These are phyloP conservation scores for Druon quercuslanigerum DNA, from an alignment of 1,140 invertebrate species.

Conservation along the genomic window DNA sequence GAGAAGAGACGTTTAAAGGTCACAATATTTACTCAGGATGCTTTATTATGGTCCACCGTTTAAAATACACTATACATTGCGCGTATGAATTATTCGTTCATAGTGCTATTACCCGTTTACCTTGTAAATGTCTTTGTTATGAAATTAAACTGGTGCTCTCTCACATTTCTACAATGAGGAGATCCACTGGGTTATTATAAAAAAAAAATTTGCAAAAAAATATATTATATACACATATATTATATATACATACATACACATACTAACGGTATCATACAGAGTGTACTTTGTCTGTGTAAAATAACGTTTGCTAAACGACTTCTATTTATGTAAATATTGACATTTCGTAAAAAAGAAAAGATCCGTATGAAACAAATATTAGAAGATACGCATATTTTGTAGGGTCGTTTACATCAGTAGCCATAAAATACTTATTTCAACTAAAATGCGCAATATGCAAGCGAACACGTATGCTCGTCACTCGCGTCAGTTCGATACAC, in stretches of 20 bases:
- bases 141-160: slow-evolving; percentile 55
- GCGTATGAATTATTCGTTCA: slow-evolving; percentile 70
- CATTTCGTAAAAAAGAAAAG: slow-evolving; percentile 60
- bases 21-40: slow-evolving; percentile 76
- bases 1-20: slow-evolving; percentile 67
- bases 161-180: slow-evolving; percentile 57
- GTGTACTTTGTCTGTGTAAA: slow-evolving; percentile 64
- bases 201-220: slow-evolving; percentile 35
- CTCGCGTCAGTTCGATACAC: slow-evolving; percentile 61
- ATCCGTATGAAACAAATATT: slow-evolving; percentile 67
- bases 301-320: slow-evolving; percentile 72
- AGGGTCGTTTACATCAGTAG: slow-evolving; percentile 76
- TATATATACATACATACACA: slow-evolving; percentile 54
- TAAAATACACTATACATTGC: slow-evolving; percentile 59
- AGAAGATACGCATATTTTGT: slow-evolving; percentile 76
- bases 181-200: slow-evolving; percentile 37
- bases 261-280: slow-evolving; percentile 65
- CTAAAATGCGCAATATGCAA: slow-evolving; percentile 43
- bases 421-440: slow-evolving; percentile 72
- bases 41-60: slow-evolving; percentile 73
- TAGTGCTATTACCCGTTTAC: slow-evolving; percentile 67
- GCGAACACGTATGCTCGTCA: slow-evolving; percentile 57
- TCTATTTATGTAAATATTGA: slow-evolving; percentile 74
- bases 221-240: slow-evolving; percentile 55
- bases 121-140: slow-evolving; percentile 66